Base-by-base conservation (phyloP, 2,797 vertebrate species). In the Pangasius mekongensis region DNA sequence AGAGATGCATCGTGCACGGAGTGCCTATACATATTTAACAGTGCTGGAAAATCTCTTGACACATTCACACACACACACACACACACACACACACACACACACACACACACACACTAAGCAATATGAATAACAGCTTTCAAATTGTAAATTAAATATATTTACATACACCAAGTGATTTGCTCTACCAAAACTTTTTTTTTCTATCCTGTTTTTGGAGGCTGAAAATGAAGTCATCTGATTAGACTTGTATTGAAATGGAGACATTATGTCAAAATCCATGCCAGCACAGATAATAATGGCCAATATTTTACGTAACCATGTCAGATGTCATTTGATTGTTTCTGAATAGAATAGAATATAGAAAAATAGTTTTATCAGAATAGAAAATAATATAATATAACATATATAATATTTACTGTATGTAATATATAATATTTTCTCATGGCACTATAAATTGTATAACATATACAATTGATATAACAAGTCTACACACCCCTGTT, bases 1-100 rank as follows among this genome's bases (percentile, higher is more conserved):
- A 92, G 92, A 67, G n/a, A 24, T 47, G 3, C 36, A 54, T 49
- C n/a, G 62, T 33, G 39, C n/a, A 49, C 24, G 30, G 27, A 30
- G 36, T 14, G 13, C 36, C 3, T 20, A 22, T 24, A 43, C 36
- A 64, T 30, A 30, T 64, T 83, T 47, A 47, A 83, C 58, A 64
- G 8, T 36, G 77, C 77, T 33, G 4, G 18, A 47, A 83, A 62
- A 82, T 16, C 5, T 82, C 33, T 58, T 58, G 18, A 27, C 20
- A 60, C 78, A 6, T 43, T 11, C 22, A 30, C 76, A 24, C 36
- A 39, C 76, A 24, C 69, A 24, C 43, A 76, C 43, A 5, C 24
- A 30, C 24, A 52, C 4, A 24, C 43, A 76, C 43, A 5, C 24
- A 30, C 24, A 52, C 4, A 52, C 22, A 30, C 76, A 24, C 36